phyloP scores from a whole-genome alignment of 2,113 vertebrate genomes.

The Eurystomus gularis region DNA sequence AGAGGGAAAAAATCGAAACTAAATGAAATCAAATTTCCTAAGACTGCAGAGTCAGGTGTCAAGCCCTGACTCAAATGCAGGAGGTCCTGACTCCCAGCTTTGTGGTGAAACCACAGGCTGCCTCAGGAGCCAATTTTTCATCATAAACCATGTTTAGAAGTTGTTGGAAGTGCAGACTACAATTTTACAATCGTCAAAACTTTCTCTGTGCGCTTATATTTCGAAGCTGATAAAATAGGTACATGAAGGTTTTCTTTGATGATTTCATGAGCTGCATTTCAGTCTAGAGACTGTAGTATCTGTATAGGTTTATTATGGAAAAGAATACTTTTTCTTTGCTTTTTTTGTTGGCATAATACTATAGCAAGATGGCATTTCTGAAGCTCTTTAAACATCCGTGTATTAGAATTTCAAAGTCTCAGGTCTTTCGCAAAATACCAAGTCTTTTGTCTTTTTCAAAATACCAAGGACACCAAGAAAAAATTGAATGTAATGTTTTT shows the following conservation, averaged over 20 bases:
- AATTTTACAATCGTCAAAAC: background rate
- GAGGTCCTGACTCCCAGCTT: background rate
- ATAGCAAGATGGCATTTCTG: background rate
- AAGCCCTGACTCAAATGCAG: background rate
- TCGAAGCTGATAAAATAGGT: background rate
- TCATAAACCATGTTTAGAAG: background rate
- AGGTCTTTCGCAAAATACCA: background rate
- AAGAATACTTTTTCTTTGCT: background rate
- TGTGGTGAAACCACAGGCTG: background rate
- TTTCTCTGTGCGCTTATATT: background rate
- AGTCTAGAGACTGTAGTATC: background rate
- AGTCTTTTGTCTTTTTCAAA: background rate
- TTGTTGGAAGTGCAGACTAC: background rate
- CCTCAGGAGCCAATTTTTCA: background rate
- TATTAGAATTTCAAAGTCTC: background rate
- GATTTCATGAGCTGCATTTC: background rate
- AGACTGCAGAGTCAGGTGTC: background rate
- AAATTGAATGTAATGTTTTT: background rate
- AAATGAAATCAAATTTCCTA: background rate
- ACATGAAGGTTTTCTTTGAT: background rate
- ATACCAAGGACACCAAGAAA: background rate
- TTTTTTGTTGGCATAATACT: background rate
- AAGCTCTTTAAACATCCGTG: background rate
- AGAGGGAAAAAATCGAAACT: background rate
- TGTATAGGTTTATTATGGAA: background rate